phyloP scores from a whole-genome alignment of 2,888 invertebrate species.

The Lasioglossum vierecki region DNA sequence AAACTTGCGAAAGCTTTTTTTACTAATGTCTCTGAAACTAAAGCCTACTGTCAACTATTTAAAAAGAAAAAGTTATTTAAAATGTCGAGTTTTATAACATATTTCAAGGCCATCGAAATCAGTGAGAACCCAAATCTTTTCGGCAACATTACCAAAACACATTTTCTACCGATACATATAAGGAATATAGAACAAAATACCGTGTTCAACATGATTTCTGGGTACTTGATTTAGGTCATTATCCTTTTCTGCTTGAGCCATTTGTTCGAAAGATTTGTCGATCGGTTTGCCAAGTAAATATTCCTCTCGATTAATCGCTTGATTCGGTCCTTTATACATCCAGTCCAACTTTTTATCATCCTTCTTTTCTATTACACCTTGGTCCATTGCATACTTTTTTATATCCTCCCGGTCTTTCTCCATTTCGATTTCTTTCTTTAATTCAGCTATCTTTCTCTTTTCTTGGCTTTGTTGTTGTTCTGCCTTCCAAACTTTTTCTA shows the following conservation, averaged over 20 bases:
- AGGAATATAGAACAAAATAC: conserved; percentile 61
- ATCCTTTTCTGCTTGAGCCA: conserved; percentile 86
- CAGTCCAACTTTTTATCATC: conserved; percentile 90
- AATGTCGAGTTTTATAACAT: too few species aligned
- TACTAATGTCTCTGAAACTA: too few species aligned
- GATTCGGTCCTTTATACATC: conserved; percentile 92
- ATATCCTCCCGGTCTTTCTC: conserved; percentile 89
- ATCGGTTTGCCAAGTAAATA: conserved; percentile 93
- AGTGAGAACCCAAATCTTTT: too few species aligned
- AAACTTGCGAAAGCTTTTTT: too few species aligned
- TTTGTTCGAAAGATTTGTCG: conserved; percentile 91
- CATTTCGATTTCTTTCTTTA: conserved; percentile 88
- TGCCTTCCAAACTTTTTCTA: conserved; percentile 92
- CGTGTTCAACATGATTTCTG: conserved; percentile 89
- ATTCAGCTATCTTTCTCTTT: conserved; percentile 88
- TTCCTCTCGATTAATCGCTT: conserved; percentile 91
- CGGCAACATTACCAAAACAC: neutral
- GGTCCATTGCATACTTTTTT: conserved; percentile 86
- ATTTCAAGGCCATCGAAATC: too few species aligned
- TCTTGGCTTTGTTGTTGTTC: conserved; percentile 90
- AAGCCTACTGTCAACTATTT: too few species aligned
- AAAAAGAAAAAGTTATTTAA: too few species aligned
- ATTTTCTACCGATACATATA: neutral
- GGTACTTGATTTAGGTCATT: conserved; percentile 83
- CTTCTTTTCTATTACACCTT: conserved; percentile 84